Evolutionary conservation across 2,113 vertebrate genomes (phyloP).

Genomic region (Trachemys scripta): DNA sequence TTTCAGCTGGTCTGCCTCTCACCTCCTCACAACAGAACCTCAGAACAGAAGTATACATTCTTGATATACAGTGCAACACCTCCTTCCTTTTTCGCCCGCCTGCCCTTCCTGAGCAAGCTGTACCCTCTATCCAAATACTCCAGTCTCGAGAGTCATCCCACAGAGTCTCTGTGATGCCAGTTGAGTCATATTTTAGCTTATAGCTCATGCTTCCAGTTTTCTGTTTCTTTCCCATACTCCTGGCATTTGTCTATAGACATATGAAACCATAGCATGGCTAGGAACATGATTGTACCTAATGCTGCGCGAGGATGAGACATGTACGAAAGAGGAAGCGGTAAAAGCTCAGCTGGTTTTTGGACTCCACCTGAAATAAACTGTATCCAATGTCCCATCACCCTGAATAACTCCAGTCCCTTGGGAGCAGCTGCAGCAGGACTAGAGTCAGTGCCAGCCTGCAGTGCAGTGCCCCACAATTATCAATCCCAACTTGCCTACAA

Average conservation of each 20-base stretch:
- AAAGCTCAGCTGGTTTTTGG: neutral
- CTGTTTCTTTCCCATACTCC: neutral
- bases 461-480: neutral
- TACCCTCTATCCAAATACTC: too few species aligned
- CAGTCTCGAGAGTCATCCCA: too few species aligned
- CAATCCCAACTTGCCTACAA: neutral
- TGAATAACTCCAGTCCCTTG: neutral
- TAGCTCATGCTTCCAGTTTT: neutral
- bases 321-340: fast-evolving
- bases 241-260: neutral
- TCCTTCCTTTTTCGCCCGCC: neutral
- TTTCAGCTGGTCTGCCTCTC: neutral
- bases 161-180: neutral
- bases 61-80: neutral
- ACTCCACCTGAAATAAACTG: fast-evolving
- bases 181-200: neutral
- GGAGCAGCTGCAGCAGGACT: neutral
- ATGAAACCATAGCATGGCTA: fast-evolving
- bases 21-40: neutral
- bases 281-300: fast-evolving
- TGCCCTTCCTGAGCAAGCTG: neutral
- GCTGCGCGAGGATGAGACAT: fast-evolving
- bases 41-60: neutral
- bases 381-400: fast-evolving
- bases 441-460: neutral